Base-by-base conservation (phyloP, 2,113 vertebrate genomes). In the Scatophagus argus region DNA sequence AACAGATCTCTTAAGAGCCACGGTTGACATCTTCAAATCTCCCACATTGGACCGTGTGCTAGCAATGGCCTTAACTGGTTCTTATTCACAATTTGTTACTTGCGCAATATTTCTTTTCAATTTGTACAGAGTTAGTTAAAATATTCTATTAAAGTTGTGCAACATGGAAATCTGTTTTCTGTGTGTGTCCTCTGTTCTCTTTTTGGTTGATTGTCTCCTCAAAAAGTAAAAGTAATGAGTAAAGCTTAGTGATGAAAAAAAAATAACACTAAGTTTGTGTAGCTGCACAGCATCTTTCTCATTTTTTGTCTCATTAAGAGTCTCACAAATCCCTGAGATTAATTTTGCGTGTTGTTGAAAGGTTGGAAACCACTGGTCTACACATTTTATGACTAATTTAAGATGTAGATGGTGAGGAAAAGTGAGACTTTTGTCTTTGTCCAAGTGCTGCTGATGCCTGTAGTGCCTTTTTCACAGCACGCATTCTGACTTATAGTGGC, bases 71-170 rank as follows among this genome's bases (percentile, higher is more conserved):
- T 98, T 97, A 96, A 94, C 94, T 94, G 93, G 94, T 89, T 91
- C 93, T 88, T 90, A 87, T 82, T 88, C 91, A 94, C 95, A 93
- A 92, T 97, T 96, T 96, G 96, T 98, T 96, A 96, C 88, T 90
- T 92, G 88, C 96, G 95, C 96, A 96, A 96, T 94, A 95, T 94
- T 96, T 92, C 96, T 97, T 97, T 97, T 96, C 95, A 94, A 95
- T 97, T 97, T 98, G 97, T 98, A 98, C 96, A 97, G 95, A 97
- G 94, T 96, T 96, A 96, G 96, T 96, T 96, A 96, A 96, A 93
- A 95, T 96, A 97, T 97, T 98, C 96, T 98, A 99, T 98, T 99
- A 99, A 98, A 96, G 90, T 96, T 97, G 96, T 97, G 96, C 93
- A 92, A 96, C 94, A 92, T 93, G 85, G 91, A 88, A 59, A 70